phyloP scores from a whole-genome alignment of 2,888 invertebrate species.

The Agrotis exclamationis region DNA sequence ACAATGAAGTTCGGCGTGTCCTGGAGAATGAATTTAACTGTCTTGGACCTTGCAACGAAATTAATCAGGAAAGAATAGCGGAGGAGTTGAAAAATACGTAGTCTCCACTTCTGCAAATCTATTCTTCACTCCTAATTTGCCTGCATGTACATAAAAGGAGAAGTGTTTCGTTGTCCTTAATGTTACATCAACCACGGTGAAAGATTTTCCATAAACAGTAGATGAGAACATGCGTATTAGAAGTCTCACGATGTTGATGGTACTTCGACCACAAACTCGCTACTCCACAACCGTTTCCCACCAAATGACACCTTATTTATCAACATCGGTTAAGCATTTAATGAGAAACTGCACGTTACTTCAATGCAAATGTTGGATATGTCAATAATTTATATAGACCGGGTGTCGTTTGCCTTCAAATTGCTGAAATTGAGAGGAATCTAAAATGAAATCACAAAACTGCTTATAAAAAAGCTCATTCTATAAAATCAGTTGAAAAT shows the following conservation, averaged over 20 bases:
- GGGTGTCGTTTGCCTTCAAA: not conserved
- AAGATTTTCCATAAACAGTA: not conserved
- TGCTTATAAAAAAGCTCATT: not conserved
- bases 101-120: no score
- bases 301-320: slow-evolving; percentile 38
- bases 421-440: slow-evolving; percentile 5
- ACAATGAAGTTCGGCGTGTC: no score
- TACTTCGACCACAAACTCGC: not conserved
- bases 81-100: no score
- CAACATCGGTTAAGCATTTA: slow-evolving; percentile 27
- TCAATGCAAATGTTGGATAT: not conserved
- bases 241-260: slow-evolving; percentile 4
- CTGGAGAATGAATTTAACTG: no score
- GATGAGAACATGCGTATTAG: not conserved
- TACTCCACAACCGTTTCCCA: slow-evolving; percentile 13
- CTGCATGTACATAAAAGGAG: no score
- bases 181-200: no score
- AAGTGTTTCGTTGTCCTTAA: no score
- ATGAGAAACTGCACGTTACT: slow-evolving; percentile 15
- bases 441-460: not conserved
- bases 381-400: slow-evolving; percentile 14
- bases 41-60: no score
- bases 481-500: not conserved
- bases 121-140: not conserved
- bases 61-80: no score